phyloP scores from a whole-genome alignment of 2,113 vertebrate species.

The Oreochromis aureus region DNA sequence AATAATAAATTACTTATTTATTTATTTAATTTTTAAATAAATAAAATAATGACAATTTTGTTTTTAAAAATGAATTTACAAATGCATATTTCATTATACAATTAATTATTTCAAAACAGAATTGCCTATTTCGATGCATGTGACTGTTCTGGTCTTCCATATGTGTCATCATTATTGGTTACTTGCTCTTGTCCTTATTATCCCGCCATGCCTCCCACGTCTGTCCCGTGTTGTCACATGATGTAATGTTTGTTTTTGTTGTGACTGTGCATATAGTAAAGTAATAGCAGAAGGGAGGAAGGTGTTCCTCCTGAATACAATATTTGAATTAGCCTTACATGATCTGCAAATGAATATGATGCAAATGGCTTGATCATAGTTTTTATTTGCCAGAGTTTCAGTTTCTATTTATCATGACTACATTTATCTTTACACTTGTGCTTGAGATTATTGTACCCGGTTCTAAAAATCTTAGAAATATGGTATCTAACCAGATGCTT shows the following conservation, averaged over 20 bases:
- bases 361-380: not conserved
- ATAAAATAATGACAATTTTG: not conserved
- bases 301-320: not conserved
- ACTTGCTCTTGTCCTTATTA: not conserved
- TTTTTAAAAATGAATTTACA: not conserved
- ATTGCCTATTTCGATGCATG: not conserved
- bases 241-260: not conserved
- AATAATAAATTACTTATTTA: not conserved
- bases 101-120: not conserved
- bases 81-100: not conserved
- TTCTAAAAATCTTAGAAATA: not conserved
- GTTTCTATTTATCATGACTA: not conserved
- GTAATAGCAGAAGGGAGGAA: not conserved
- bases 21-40: not conserved
- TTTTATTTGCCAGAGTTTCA: not conserved
- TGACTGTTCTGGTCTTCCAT: not conserved
- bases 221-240: not conserved
- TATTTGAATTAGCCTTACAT: not conserved
- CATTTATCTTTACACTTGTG: rapidly evolving
- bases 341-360: not conserved
- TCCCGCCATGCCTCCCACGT: not conserved
- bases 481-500: not conserved
- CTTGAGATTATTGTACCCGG: rapidly evolving
- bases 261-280: not conserved
- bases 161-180: not conserved